These are phyloP conservation scores for Phyllopteryx taeniolatus DNA, from an alignment of 2,113 vertebrate species.

Conservation along the genomic window DNA sequence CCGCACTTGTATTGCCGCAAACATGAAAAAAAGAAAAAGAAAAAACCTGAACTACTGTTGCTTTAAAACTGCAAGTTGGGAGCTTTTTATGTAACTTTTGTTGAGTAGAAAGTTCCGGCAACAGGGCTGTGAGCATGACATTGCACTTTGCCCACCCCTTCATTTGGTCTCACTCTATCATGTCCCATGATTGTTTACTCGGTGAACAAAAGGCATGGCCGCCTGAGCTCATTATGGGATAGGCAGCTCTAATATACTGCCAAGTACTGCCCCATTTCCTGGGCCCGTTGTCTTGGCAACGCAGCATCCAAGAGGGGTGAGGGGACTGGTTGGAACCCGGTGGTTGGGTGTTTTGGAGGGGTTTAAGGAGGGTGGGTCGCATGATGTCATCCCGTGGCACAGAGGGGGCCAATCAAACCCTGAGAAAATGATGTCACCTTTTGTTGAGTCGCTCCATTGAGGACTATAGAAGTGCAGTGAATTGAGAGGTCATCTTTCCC, in stretches of 20 bases:
- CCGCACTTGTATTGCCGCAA: background rate
- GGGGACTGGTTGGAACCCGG: conserved; percentile 18
- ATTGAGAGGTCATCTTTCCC: conserved; percentile 76
- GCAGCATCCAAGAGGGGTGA: conserved; percentile 73
- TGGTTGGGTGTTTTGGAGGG: conserved; percentile 32
- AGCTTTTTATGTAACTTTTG: background rate
- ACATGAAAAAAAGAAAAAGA: background rate
- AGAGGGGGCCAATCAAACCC: conserved; percentile 77
- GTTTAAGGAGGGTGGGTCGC: conserved; percentile 11
- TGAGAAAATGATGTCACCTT: conserved; percentile 84
- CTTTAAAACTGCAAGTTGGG: background rate
- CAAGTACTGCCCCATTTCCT: conserved; percentile 73
- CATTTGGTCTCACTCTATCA: conserved; percentile 36
- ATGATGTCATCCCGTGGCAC: conserved; percentile 80
- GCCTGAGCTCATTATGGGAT: conserved; percentile 64
- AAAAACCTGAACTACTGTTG: background rate
- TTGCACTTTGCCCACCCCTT: background rate
- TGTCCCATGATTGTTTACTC: conserved; percentile 71
- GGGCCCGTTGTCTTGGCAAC: conserved; percentile 78
- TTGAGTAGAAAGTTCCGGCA: conserved; percentile 13
- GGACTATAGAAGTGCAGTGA: conserved; percentile 82
- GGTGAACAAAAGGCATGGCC: conserved; percentile 62
- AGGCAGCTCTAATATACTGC: conserved; percentile 64
- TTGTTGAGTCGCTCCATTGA: conserved; percentile 82
- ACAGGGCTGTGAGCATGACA: background rate